Base-by-base conservation (phyloP, 2,113 vertebrate genomes). In the Protobothrops mucrosquamatus region DNA sequence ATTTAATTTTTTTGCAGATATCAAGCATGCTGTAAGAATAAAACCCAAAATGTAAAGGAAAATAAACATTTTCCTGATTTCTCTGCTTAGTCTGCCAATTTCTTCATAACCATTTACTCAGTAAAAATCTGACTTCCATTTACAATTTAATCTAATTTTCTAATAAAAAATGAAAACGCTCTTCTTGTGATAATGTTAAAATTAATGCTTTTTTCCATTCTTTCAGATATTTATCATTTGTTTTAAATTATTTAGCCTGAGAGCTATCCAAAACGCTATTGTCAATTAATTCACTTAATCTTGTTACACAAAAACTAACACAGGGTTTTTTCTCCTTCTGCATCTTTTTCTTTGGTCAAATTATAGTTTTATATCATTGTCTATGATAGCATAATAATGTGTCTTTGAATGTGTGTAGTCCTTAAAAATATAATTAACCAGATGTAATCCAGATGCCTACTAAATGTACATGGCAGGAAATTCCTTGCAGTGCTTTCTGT, bases 361-460 rank as follows among this genome's bases (percentile, higher is more conserved):
- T 5, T 94, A 94, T 69, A 43, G 81, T 54, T 85, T 94, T 96
- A 96, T 94, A 81, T 96, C 95, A 95, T 94, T 89, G 94, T 92
- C 95, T 94, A 55, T 94, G 93, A 95, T 95, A 94, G 95, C 91
- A 90, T 86, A 96, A 95, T 93, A 94, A 86, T 12, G 92, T 88
- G 93, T 93, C 93, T 94, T 95, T 94, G 95, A 96, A 88, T 69
- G 91, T 93, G 91, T 92, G 88, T 94, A 94, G 93, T n/a, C 94
- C 95, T 93, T 46, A 29, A 94, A 90, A 22, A 4, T 59, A 48
- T 93, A 92, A 95, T 97, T 96, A 94, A 95, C 96, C 97, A 97
- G 96, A 97, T 97, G 96, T 94, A 97, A 93, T 96, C 97, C 97
- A 97, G 96, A 97, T 97, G 96, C 95, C 95, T 97, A 93, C 96